Conservation (phyloP, 2,797 vertebrate genomes). For the Luscinia megarhynchos region DNA sequence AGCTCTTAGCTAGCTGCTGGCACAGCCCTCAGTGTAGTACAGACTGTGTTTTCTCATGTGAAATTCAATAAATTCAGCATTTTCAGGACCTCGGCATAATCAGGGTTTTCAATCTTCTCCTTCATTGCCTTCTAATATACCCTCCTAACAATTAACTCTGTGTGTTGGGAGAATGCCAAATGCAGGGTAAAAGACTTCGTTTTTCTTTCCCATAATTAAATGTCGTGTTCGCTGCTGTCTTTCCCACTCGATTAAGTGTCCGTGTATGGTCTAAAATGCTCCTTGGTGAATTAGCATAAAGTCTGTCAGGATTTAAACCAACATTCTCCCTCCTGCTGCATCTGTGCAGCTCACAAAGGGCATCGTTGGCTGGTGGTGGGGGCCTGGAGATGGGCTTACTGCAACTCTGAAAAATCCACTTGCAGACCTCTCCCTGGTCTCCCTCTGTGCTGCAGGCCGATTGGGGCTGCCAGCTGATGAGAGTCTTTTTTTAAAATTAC, state of each 20-base stretch:
- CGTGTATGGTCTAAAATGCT: background rate
- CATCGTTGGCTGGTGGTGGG: rapidly evolving
- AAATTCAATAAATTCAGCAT: constrained; percentile 61
- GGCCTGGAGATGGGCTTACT: background rate
- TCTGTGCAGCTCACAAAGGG: constrained; percentile 13
- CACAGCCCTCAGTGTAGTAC: background rate
- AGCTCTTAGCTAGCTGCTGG: constrained; percentile 21
- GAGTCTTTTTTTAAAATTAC: background rate
- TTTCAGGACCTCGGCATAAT: constrained; percentile 51
- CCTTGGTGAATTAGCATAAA: constrained; percentile 28
- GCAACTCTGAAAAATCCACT: background rate
- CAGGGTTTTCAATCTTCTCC: constrained; percentile 68
- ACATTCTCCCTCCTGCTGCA: background rate
- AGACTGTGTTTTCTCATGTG: constrained; percentile 42
- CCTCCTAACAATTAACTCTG: constrained; percentile 62
- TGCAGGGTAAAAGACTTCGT: constrained; percentile 55
- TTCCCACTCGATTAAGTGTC: constrained; percentile 23
- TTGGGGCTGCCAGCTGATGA: background rate
- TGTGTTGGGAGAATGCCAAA: constrained; percentile 53
- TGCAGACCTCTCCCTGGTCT: background rate
- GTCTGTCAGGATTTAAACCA: background rate
- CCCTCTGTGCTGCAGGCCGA: background rate
- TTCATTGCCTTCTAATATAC: constrained; percentile 66
- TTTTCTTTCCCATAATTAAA: constrained; percentile 66
- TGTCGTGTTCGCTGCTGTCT: constrained; percentile 7